Evolutionary conservation across 2,797 vertebrate species (phyloP).

Genomic region (Notolepis coatsorum): DNA sequence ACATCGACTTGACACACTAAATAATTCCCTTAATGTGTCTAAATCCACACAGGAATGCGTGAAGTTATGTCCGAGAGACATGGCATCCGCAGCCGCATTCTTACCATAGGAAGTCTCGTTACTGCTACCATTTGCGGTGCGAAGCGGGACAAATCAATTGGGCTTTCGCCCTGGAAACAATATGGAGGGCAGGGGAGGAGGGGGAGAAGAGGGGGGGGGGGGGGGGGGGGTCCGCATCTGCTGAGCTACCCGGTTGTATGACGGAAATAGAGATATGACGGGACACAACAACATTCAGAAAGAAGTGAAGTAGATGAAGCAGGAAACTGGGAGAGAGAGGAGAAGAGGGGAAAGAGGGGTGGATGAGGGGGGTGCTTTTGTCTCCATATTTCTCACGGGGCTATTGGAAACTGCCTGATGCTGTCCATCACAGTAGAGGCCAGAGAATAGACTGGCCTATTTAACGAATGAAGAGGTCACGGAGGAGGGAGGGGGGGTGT

Average conservation of each 20-base stretch:
- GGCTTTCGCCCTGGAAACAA: conserved; percentile 66
- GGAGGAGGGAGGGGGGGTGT: conserved; percentile 26
- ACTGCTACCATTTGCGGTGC: conserved; percentile 41
- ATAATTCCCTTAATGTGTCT: conserved; percentile 68
- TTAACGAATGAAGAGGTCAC: conserved; percentile 71
- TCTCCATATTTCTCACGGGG: conserved; percentile 64
- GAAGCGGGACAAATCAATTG: conserved; percentile 75
- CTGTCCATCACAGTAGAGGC: conserved; percentile 65
- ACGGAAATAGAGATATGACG: conserved; percentile 56
- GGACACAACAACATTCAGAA: conserved; percentile 46
- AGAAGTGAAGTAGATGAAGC: conserved; percentile 27
- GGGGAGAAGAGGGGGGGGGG: conserved; percentile 34
- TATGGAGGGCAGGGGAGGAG: conserved; percentile 45
- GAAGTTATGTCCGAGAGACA: conserved; percentile 67
- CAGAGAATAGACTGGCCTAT: conserved; percentile 65
- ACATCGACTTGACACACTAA: conserved; percentile 51
- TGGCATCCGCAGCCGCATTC: conserved; percentile 45
- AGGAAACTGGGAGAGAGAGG: conserved; percentile 37
- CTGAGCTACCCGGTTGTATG: conserved; percentile 49
- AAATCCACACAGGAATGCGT: conserved; percentile 74
- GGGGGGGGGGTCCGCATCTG: conserved; percentile 68
- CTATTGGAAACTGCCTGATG: conserved; percentile 69
- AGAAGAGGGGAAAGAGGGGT: conserved; percentile 22
- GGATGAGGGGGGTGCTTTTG: conserved; percentile 55
- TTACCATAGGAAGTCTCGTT: conserved; percentile 60